Base-by-base conservation (phyloP, 2,113 vertebrate genomes). In the Perognathus longimembris region DNA sequence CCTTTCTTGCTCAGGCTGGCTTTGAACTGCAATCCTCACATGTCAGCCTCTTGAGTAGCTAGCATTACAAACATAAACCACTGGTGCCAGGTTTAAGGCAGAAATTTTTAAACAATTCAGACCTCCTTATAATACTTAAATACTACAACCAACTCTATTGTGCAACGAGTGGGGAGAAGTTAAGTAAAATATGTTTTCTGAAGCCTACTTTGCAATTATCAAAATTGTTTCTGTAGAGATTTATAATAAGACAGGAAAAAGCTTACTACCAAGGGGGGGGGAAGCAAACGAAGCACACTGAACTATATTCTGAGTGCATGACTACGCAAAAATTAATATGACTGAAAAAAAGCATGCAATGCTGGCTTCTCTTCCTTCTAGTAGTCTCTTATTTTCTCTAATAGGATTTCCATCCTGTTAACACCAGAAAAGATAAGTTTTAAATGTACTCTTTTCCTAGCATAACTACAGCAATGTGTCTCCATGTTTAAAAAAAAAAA, bases 401-500 rank as follows among this genome's bases (percentile, higher is more conserved):
- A 84, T 79, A 80, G 20, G 32, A 85, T 50, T 75, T 4, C 10
- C 78, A 88, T 81, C 69, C 40, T 82, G 50, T 75, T 94, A 82
- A 90, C 69, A 78, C 64, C 26, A 54, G 63, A 95, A 95, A 91
- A 75, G 24, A 59, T 40, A 61, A 38, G 6, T 91, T 89, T 30
- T 59, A 94, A 95, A 95, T 85, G 79, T 20, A 74, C 85, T 81
- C 20, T 67, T 20, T 94, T 40, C 73, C 63, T 12, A 14, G 42
- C 9, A 10, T 17, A n/a, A 89, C 85, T 30, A 85, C 57, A 70
- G 45, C 91, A 86, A n/a, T 50, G 38, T 32, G 20, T 79, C 59
- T 88, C 26, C 77, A 74, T 85, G n/a, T 12, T 45, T 11, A 14
- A 66, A 42, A 93, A 88, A 38, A 81, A 30, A 73, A 89, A 66